phyloP scores from a whole-genome alignment of 30 jellyfish, hydroid and myxozoan species.

The Rhopilema esculentum region DNA sequence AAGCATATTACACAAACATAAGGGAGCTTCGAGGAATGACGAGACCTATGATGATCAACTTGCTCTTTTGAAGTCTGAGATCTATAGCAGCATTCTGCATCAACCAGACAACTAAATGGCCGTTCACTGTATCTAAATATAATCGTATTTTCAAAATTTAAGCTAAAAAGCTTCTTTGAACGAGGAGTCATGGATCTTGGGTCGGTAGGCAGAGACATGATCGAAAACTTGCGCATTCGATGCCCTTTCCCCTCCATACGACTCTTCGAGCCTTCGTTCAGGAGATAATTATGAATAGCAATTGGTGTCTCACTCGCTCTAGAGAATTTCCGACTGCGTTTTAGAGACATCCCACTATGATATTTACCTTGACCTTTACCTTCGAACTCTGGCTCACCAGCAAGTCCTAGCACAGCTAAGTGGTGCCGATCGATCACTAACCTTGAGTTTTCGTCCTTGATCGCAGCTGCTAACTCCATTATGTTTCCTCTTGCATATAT shows the following conservation, averaged over 20 bases:
- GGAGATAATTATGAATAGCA: neutral
- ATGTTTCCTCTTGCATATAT: neutral
- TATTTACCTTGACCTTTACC: neutral
- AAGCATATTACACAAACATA: constrained; percentile 35
- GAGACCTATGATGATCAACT: constrained; percentile 26
- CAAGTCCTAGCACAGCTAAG: neutral
- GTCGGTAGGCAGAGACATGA: constrained; percentile 22
- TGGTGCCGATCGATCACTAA: neutral
- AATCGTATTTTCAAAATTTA: constrained; percentile 30
- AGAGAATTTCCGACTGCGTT: neutral
- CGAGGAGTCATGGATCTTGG: constrained; percentile 50
- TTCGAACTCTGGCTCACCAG: neutral
- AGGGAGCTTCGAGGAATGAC: constrained; percentile 33
- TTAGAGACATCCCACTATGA: neutral
- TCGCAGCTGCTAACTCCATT: neutral
- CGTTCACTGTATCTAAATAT: constrained; percentile 44
- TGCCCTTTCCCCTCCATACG: constrained; percentile 13
- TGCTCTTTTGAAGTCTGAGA: constrained; percentile 61
- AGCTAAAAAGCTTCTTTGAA: constrained; percentile 11
- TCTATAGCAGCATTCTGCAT: constrained; percentile 38
- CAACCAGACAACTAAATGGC: constrained; percentile 38
- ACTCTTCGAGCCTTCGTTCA: constrained; percentile 8
- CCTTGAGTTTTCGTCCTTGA: neutral
- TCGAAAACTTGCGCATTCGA: constrained; percentile 16
- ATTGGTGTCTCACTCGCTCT: constrained; percentile 15